A percentile compares a stretch with the other conserved stretches of the same genome.
Evolutionary conservation across 53 echinoderm and acorn worm genomes (phyloP).

Genomic region (Zoroaster sp.): DNA sequence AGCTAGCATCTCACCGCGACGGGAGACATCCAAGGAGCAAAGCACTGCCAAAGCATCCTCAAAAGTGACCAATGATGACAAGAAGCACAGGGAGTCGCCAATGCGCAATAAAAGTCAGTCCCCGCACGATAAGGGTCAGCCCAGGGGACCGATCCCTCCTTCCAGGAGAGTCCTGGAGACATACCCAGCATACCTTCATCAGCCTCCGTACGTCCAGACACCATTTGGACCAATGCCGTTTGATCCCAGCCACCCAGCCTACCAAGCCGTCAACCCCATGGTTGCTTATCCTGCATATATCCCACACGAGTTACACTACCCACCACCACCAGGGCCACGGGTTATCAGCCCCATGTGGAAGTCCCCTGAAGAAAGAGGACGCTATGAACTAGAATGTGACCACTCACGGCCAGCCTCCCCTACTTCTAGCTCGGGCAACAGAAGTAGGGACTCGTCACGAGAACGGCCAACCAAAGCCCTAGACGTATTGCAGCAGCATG

Average conservation of each 20-base stretch:
- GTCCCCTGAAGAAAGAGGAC: conserved; percentile 63
- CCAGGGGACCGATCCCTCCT: conserved; percentile 37
- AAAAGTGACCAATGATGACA: conserved; percentile 47
- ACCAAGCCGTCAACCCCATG: conserved; percentile 68
- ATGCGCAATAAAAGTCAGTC: conserved; percentile 32
- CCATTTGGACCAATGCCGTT: conserved; percentile 80
- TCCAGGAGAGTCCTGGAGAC: conserved; percentile 65
- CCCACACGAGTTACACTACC: conserved; percentile 78
- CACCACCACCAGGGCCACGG: conserved; percentile 51
- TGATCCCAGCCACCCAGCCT: conserved; percentile 87
- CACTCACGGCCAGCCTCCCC: conserved; percentile 62
- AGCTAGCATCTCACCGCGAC: conserved; percentile 33
- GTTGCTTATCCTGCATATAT: conserved; percentile 84
- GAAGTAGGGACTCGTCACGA: conserved; percentile 69
- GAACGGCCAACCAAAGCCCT: conserved; percentile 84
- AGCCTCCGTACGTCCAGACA: conserved; percentile 64
- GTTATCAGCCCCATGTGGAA: conserved; percentile 67
- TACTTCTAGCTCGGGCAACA: conserved; percentile 59
- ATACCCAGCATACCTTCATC: conserved; percentile 69
- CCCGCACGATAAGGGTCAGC: conserved; percentile 21
- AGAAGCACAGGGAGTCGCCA: conserved; percentile 54
- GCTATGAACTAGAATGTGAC: conserved; percentile 68
- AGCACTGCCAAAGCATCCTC: background rate
- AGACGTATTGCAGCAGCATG: conserved; percentile 84
- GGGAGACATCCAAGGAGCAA: conserved; percentile 35